phyloP scores from a whole-genome alignment of 2,797 vertebrate species.

The Liasis olivaceus region DNA sequence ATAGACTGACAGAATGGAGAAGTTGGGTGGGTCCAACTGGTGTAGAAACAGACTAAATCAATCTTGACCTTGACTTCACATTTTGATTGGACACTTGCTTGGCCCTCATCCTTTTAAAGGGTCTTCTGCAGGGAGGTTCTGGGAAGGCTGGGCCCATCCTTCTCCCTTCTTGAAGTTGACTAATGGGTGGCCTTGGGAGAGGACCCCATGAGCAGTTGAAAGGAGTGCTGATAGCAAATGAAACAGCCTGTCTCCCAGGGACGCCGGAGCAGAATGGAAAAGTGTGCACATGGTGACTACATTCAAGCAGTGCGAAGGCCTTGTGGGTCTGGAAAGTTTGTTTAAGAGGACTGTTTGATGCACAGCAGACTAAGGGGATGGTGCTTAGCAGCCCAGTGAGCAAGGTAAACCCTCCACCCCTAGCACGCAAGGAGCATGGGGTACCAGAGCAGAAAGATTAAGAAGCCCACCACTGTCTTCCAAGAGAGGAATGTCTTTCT shows the following conservation, averaged over 20 bases:
- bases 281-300: slow-evolving; percentile 67
- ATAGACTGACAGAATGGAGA: too few relatives aligned
- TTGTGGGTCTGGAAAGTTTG: slow-evolving; percentile 60
- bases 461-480: too few relatives aligned
- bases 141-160: background rate
- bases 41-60: too few relatives aligned
- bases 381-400: slow-evolving; percentile 52
- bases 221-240: slow-evolving; percentile 64
- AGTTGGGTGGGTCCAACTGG: too few relatives aligned
- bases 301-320: slow-evolving; percentile 65
- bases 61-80: too few relatives aligned
- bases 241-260: slow-evolving; percentile 65
- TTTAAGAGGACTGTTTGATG: slow-evolving; percentile 67
- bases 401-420: slow-evolving; percentile 27
- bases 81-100: too few relatives aligned
- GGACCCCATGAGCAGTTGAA: slow-evolving; percentile 61
- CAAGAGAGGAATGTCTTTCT: too few relatives aligned
- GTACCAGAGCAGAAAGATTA: too few relatives aligned
- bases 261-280: slow-evolving; percentile 65
- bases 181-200: slow-evolving; percentile 59
- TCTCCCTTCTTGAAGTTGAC: background rate
- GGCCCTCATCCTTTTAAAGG: background rate
- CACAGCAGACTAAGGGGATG: slow-evolving; percentile 64
- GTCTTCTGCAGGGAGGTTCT: background rate
- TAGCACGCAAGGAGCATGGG: background rate